Percentiles rank a stretch among this genome's conserved stretches.
These are phyloP conservation scores for Panthera tigris DNA, from an alignment of 2,113 vertebrate genomes.

Conservation along the genomic window DNA sequence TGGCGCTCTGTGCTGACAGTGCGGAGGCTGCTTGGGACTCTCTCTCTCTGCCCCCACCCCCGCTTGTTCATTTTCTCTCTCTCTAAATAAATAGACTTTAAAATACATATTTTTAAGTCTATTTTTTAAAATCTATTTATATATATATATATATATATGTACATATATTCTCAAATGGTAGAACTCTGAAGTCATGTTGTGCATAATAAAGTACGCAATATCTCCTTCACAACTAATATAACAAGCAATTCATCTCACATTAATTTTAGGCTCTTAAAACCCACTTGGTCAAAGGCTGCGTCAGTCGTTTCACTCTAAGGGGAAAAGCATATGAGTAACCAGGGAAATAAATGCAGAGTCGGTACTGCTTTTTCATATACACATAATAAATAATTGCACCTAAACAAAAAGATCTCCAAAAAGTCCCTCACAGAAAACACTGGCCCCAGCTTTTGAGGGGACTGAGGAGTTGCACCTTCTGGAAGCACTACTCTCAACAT, in stretches of 20 bases:
- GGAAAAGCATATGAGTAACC: neutral
- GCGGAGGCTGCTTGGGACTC: too few relatives aligned
- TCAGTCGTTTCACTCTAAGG: neutral
- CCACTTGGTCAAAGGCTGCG: neutral
- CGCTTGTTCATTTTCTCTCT: too few relatives aligned
- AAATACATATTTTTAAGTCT: too few relatives aligned
- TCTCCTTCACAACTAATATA: conserved; percentile 15
- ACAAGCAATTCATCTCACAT: conserved; percentile 27
- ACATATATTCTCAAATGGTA: neutral
- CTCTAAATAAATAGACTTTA: too few relatives aligned
- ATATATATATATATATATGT: too few relatives aligned
- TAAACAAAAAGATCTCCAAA: neutral
- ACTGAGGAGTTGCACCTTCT: neutral
- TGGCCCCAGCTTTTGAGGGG: neutral
- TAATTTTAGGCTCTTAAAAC: neutral
- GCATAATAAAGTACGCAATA: neutral
- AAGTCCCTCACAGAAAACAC: neutral
- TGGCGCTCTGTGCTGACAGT: too few relatives aligned
- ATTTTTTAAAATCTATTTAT: too few relatives aligned
- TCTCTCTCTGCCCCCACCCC: too few relatives aligned
- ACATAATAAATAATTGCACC: neutral
- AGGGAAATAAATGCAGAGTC: neutral
- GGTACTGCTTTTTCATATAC: neutral
- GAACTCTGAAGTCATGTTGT: neutral
- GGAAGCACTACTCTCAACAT: neutral